Evolutionary conservation across 2,113 vertebrate genomes (phyloP).

Genomic region (Ctenodactylus gundi): DNA sequence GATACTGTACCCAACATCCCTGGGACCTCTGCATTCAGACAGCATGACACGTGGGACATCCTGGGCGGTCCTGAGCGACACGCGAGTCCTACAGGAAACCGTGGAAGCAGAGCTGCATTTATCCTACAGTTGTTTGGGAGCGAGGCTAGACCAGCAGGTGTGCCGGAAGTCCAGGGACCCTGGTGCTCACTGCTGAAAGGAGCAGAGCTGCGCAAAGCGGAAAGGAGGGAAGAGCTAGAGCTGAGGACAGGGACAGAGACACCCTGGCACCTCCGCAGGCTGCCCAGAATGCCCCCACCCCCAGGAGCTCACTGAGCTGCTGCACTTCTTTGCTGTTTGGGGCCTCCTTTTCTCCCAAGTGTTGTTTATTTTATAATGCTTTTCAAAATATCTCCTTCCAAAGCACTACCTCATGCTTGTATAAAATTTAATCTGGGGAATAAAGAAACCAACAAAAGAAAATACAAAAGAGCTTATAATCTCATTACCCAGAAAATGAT

Average conservation of each 20-base stretch:
- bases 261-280: fast-evolving
- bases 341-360: not conserved
- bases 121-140: not conserved
- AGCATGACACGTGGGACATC: not conserved
- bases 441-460: not conserved
- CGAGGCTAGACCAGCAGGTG: not conserved
- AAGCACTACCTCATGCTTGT: not conserved
- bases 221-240: not conserved
- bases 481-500: not conserved
- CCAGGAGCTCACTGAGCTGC: fast-evolving
- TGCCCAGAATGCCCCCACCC: not conserved
- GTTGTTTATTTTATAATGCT: not conserved
- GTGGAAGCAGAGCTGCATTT: not conserved
- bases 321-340: not conserved
- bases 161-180: too few species aligned
- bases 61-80: not conserved
- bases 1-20: not conserved
- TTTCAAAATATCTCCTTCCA: not conserved
- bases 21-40: not conserved
- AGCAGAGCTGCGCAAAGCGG: too few species aligned
- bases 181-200: fast-evolving
- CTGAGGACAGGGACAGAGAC: too few species aligned
- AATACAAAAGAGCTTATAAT: not conserved
- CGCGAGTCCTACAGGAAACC: not conserved
- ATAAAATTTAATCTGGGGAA: conserved; percentile 15